Evolutionary conservation across 2,888 invertebrate species (phyloP).

Genomic region (Lepidochrysops patricia): DNA sequence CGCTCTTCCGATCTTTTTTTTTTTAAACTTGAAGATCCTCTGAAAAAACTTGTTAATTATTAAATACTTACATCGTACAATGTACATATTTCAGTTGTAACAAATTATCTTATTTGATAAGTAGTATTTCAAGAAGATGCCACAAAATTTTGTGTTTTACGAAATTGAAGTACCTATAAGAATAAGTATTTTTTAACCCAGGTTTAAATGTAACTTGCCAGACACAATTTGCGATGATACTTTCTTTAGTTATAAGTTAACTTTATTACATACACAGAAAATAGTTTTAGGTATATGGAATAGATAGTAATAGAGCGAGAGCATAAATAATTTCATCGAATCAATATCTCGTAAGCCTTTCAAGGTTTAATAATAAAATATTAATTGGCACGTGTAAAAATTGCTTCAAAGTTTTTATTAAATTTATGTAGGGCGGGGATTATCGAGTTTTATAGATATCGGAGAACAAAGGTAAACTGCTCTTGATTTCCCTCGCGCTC

Average conservation of each 20-base stretch:
- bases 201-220: too few relatives aligned
- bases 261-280: background rate
- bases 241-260: background rate
- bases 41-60: too few relatives aligned
- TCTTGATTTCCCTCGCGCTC: conserved; percentile 37
- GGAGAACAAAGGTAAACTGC: conserved; percentile 30
- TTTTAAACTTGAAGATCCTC: too few relatives aligned
- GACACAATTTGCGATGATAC: background rate
- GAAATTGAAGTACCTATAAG: too few relatives aligned
- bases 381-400: background rate
- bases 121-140: too few relatives aligned
- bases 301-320: background rate
- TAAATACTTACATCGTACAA: too few relatives aligned
- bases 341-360: background rate
- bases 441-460: conserved; percentile 13
- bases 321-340: background rate
- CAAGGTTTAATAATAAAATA: background rate
- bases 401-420: background rate
- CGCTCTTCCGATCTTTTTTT: too few relatives aligned
- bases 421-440: conserved; percentile 6
- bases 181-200: too few relatives aligned
- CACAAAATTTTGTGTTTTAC: too few relatives aligned
- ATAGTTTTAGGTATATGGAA: too few relatives aligned
- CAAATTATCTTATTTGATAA: too few relatives aligned
- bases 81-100: too few relatives aligned